Base-by-base conservation (phyloP, 2,888 invertebrate species). In the Autographa pulchrina region DNA sequence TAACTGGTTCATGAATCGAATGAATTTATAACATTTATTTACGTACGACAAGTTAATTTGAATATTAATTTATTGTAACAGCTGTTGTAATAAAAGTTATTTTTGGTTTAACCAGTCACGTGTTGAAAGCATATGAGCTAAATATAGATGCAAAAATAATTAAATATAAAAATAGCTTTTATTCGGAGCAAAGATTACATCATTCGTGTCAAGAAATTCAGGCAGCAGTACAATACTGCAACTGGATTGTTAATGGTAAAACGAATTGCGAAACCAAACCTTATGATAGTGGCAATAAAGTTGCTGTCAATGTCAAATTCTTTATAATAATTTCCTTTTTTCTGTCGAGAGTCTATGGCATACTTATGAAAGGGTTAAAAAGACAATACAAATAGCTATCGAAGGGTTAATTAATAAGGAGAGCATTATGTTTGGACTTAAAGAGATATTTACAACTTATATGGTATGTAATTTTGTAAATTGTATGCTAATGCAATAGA, bases 161-260 rank as follows among this genome's bases (percentile, higher is more conserved):
- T 13, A 56, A 25, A 56, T 25, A 3, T 56, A 56, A 56, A 56
- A 56, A 56, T 56, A 56, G 13, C 25, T 13, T 6, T 18, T 56
- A 25, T 56, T 56, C 25, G 11, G 4, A 56, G 54, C 13, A 56
- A 20, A 56, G 3, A 20, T 56, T 56, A 13, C 54, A 25, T 56
- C 54, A 56, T 56, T 56, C 20, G 54, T 25, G 54, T 56, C 54
- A 56, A 25, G 54, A 13, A 56, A 56, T 18, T 56, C 20, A 20
- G 54, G 20, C 25, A 56, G 54, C 11, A 2, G 20, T 54, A 25
- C 25, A 20, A 56, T 48, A 25, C 20, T 56, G 54, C 25, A 56
- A 18, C 25, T 20, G 20, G 8, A 14, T 11, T 43, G 43, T 43
- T 48, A 0, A 8, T 8, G 16, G n/a, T n/a, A 7, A 48, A 48